These are phyloP conservation scores for Apus apus DNA, from an alignment of 2,113 vertebrate species.

Conservation along the genomic window DNA sequence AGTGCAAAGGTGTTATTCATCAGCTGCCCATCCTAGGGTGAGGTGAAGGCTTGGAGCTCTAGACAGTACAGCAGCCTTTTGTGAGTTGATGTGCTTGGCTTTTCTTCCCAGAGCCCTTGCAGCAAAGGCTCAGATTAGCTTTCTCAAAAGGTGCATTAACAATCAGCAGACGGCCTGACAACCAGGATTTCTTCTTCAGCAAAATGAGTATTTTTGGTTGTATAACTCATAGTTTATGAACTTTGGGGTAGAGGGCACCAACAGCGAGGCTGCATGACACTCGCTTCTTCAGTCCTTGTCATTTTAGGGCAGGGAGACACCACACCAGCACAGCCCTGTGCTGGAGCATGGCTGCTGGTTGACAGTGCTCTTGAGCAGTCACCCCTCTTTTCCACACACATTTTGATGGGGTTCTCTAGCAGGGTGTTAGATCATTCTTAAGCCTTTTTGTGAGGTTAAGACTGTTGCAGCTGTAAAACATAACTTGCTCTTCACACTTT, in stretches of 20 bases:
- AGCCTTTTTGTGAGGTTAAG: background rate
- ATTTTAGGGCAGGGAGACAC: background rate
- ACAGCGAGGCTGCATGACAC: background rate
- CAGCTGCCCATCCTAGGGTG: background rate
- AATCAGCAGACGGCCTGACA: background rate
- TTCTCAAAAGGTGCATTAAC: background rate
- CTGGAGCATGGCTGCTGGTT: background rate
- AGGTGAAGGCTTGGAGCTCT: background rate
- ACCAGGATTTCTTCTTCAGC: background rate
- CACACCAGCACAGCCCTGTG: rapidly evolving
- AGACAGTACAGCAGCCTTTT: background rate
- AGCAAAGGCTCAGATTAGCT: background rate
- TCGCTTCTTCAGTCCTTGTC: background rate
- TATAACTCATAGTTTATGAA: background rate
- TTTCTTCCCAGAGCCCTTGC: background rate
- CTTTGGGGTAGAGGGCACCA: background rate
- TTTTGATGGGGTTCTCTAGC: background rate
- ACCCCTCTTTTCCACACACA: background rate
- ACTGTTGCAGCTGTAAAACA: background rate
- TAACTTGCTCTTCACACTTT: background rate
- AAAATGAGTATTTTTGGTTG: background rate
- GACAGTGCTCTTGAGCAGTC: background rate
- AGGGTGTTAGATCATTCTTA: background rate
- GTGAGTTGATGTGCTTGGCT: background rate
- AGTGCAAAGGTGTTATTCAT: rapidly evolving